Base-by-base conservation (phyloP, 2,113 vertebrate genomes). In the Ophthalmolycus amberensis region DNA sequence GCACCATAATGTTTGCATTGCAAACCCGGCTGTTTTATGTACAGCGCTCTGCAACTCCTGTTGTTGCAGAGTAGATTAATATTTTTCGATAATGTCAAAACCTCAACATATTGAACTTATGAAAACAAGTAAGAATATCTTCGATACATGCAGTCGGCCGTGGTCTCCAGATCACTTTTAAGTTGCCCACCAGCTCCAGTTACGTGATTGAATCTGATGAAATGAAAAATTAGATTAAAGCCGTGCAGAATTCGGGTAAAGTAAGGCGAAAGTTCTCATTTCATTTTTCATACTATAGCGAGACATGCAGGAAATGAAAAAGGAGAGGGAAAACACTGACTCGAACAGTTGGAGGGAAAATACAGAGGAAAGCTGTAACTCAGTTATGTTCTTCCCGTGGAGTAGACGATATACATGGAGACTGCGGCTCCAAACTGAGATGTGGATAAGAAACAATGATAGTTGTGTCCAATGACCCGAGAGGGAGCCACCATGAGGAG, bases 41-140 rank as follows among this genome's bases (percentile, higher is more conserved):
- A 11, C 34, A 15, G 42, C 11, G 1, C 46, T 58, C 44, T 56
- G 78, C 8, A 15, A 12, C 34, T 67, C 25, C 6, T 37, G 8
- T 14, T 75, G 74, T 34, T 52, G 15, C 40, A 68, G n/a, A 25
- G 20, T 3, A 72, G 46, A 76, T 54, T 22, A 4, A 72, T 38
- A 95, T 95, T 92, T 62, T 96, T 93, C 96, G 96, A 97, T 96
- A 95, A 96, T 96, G 90, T 95, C n/a, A 96, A 96, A 96, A 95
- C 94, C 95, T 96, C 96, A 25, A 25, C 25, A 25, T 25, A 25
- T 25, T 25, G 25, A 95, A 59, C 85, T 89, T 75, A 87, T 60
- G 71, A 92, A 87, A 91, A 86, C 87, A 84, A 82, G 40, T 20
- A 20, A 60, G 79, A 82, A 87, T 76, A 80, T 91, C 52, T 88